Evolutionary conservation across 2,113 vertebrate genomes (phyloP).

Genomic region (Morone saxatilis): DNA sequence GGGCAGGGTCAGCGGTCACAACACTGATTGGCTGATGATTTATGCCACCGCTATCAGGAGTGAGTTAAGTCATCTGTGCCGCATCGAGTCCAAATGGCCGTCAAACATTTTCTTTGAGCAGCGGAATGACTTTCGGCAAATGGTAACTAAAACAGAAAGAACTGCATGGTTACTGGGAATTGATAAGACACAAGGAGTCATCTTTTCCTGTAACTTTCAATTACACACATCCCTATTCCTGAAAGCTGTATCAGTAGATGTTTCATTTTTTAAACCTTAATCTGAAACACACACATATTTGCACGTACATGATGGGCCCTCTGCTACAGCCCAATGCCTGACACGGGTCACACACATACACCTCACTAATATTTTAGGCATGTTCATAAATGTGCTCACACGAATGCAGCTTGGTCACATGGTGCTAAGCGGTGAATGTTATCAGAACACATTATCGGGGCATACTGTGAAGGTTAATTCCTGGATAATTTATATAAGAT

Average conservation of each 20-base stretch:
- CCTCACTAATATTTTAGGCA: slow-evolving; percentile 6
- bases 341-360: neutral
- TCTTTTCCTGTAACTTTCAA: neutral
- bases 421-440: slow-evolving; percentile 36
- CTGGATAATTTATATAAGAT: slow-evolving; percentile 62
- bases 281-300: slow-evolving; percentile 9
- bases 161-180: slow-evolving; percentile 2
- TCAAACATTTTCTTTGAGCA: slow-evolving; percentile 48
- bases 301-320: neutral
- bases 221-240: neutral
- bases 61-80: slow-evolving; percentile 71
- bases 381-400: slow-evolving; percentile 6
- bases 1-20: slow-evolving; percentile 62
- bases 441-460: slow-evolving; percentile 45
- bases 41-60: slow-evolving; percentile 47
- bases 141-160: slow-evolving; percentile 14
- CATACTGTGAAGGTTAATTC: slow-evolving; percentile 58
- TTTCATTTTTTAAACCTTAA: neutral
- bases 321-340: neutral
- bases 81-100: slow-evolving; percentile 42
- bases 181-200: slow-evolving; percentile 15
- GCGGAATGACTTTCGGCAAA: slow-evolving; percentile 43
- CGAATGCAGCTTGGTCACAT: slow-evolving; percentile 27
- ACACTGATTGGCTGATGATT: slow-evolving; percentile 59
- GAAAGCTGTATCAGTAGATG: neutral